phyloP scores from a whole-genome alignment of 2,113 vertebrate species.

The Leiothrix lutea region DNA sequence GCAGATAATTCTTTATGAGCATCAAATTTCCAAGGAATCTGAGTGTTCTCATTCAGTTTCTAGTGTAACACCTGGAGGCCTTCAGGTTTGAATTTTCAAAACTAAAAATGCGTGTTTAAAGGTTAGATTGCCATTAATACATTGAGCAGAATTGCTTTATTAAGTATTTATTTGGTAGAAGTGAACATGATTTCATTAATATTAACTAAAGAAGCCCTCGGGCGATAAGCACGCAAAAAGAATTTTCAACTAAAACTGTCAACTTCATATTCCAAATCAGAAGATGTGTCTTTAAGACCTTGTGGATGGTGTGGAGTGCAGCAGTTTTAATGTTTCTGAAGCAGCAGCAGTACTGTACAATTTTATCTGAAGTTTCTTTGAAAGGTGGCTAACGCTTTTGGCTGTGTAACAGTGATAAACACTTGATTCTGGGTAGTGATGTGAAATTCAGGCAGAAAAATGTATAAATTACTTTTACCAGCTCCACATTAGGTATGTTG shows the following conservation, averaged over 20 bases:
- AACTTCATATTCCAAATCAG: not conserved
- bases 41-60: not conserved
- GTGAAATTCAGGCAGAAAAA: not conserved
- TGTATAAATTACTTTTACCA: not conserved
- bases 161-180: slow-evolving; percentile 16
- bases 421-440: not conserved
- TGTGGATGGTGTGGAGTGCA: not conserved
- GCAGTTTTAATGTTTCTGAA: not conserved
- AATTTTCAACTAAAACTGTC: not conserved
- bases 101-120: not conserved
- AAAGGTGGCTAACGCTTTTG: not conserved
- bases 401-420: not conserved
- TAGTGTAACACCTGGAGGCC: not conserved
- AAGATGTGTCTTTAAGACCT: not conserved
- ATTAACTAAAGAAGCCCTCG: not conserved
- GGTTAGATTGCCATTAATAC: not conserved
- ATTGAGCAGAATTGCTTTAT: not conserved
- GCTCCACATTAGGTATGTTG: not conserved
- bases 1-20: not conserved
- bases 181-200: not conserved
- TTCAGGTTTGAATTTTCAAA: slow-evolving; percentile 12
- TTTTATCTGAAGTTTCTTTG: not conserved
- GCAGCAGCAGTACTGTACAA: not conserved
- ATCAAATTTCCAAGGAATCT: not conserved
- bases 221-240: not conserved